phyloP scores from a whole-genome alignment of 2,797 vertebrate genomes.

The Pangasius djambal region DNA sequence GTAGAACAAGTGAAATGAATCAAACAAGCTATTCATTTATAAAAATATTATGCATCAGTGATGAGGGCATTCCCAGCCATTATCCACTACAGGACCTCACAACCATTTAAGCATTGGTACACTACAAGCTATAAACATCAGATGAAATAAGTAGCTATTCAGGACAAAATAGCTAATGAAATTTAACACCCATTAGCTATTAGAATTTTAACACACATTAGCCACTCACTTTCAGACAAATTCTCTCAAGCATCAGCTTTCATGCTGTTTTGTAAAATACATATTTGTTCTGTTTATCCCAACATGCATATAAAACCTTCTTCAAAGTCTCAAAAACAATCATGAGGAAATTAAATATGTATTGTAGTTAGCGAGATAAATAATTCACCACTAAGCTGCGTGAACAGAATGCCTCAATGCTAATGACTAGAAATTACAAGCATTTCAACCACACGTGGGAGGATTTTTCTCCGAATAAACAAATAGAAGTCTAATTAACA shows the following conservation, averaged over 20 bases:
- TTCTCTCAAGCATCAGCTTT: conserved; percentile 3
- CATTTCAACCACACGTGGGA: conserved; percentile 22
- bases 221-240: not conserved
- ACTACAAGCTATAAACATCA: not conserved
- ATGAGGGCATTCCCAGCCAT: not conserved
- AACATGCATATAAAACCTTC: conserved; percentile 8
- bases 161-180: not conserved
- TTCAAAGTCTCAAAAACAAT: conserved; percentile 24
- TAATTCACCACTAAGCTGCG: conserved; percentile 25
- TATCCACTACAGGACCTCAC: not conserved
- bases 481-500: conserved; percentile 30
- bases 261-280: not conserved
- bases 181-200: not conserved
- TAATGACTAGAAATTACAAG: conserved; percentile 30
- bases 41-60: not conserved
- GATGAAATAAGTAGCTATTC: not conserved
- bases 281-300: conserved; percentile 22
- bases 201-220: not conserved
- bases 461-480: conserved; percentile 24
- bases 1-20: not conserved
- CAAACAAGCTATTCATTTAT: not conserved
- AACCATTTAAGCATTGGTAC: not conserved
- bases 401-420: not conserved
- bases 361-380: conserved; percentile 33
- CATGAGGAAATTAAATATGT: conserved; percentile 25